phyloP scores from a whole-genome alignment of 2,888 invertebrate genomes.

The Pediacus dermestoides region DNA sequence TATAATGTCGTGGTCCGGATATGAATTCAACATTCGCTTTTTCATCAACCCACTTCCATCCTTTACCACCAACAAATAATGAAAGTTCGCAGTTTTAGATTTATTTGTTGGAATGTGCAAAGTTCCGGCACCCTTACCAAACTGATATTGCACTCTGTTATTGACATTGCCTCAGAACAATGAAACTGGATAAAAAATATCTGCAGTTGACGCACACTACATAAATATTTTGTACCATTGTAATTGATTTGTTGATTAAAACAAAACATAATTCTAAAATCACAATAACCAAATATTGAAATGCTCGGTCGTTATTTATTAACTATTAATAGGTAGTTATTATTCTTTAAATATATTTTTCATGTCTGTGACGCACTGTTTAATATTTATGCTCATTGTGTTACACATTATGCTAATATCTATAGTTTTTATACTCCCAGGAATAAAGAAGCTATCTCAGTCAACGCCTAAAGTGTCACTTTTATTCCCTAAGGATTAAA shows the following conservation, averaged over 20 bases:
- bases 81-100: constrained; percentile 34
- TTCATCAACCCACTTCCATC: constrained; percentile 39
- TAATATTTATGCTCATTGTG: too few relatives aligned
- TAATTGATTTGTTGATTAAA: not conserved
- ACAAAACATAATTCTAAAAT: too few relatives aligned
- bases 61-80: constrained; percentile 30
- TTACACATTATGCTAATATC: too few relatives aligned
- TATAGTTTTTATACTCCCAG: too few relatives aligned
- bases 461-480: too few relatives aligned
- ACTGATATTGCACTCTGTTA: constrained; percentile 11
- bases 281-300: too few relatives aligned
- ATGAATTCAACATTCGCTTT: constrained; percentile 42
- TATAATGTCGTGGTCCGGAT: constrained; percentile 43
- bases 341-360: too few relatives aligned
- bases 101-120: constrained; percentile 29
- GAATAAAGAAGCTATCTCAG: too few relatives aligned
- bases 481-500: too few relatives aligned
- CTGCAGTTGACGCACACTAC: constrained; percentile 1
- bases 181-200: constrained; percentile 1
- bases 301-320: too few relatives aligned
- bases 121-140: constrained; percentile 20
- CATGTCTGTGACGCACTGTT: too few relatives aligned
- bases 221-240: not conserved
- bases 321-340: too few relatives aligned
- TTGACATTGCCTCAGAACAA: constrained; percentile 9